These are phyloP conservation scores for Phoebastria nigripes DNA, from an alignment of 2,797 vertebrate genomes.

Conservation along the genomic window DNA sequence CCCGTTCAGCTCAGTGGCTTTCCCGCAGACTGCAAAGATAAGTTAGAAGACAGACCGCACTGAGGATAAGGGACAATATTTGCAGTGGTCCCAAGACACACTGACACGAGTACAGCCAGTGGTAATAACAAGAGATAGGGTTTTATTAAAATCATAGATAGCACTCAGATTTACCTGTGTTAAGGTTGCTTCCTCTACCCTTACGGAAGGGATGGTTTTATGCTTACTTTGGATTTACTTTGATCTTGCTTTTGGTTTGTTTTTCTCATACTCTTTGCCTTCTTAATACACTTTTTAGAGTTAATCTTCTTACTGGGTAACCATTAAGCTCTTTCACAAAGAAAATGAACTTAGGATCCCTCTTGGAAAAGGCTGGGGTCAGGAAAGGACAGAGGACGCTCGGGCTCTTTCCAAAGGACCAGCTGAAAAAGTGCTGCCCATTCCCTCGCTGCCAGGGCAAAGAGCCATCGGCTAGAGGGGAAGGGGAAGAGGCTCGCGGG, in stretches of 20 bases:
- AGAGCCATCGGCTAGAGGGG: neutral
- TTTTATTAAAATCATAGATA: neutral
- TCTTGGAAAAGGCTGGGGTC: neutral
- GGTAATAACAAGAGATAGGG: rapidly evolving
- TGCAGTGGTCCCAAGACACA: neutral
- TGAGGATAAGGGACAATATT: neutral
- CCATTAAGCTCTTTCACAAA: neutral
- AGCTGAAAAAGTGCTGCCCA: rapidly evolving
- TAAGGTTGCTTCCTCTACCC: neutral
- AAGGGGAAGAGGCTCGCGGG: neutral
- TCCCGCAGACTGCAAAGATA: neutral
- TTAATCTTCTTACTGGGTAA: neutral
- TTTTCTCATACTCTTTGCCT: neutral
- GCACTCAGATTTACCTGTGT: neutral
- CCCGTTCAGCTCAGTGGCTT: neutral
- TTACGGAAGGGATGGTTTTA: neutral
- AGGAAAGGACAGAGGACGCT: neutral
- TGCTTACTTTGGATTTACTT: neutral
- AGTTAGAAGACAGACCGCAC: neutral
- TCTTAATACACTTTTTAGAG: neutral
- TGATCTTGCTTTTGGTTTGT: neutral
- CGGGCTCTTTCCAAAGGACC: neutral
- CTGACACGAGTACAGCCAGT: neutral
- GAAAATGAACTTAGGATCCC: neutral
- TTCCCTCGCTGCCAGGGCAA: neutral